These are phyloP conservation scores for Monopterus albus DNA, from an alignment of 2,113 vertebrate species.

Conservation along the genomic window DNA sequence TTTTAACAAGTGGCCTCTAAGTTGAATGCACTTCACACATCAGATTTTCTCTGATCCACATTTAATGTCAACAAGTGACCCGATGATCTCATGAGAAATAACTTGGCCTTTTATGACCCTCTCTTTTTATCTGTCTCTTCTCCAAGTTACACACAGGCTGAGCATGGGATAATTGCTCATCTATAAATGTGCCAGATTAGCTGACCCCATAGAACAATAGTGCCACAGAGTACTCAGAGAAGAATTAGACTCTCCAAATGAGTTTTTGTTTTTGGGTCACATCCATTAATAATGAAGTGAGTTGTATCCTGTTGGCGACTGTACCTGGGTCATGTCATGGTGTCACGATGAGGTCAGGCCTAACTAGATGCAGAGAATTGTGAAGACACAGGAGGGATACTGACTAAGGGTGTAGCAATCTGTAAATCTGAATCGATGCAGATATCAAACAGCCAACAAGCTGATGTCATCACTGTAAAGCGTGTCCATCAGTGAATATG, in stretches of 20 bases:
- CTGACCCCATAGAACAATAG: conserved; percentile 73
- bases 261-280: conserved; percentile 72
- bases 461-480: too few species aligned
- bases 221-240: conserved; percentile 46
- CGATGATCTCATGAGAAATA: conserved; percentile 54
- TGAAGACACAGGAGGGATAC: neutral
- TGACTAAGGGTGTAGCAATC: too few species aligned
- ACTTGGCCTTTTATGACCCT: conserved; percentile 49
- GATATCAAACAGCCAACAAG: too few species aligned
- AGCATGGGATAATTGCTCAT: conserved; percentile 69
- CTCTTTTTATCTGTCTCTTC: conserved; percentile 38
- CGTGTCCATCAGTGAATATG: too few species aligned
- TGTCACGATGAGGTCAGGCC: conserved; percentile 48
- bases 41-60: conserved; percentile 32
- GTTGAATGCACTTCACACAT: conserved; percentile 25
- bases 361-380: conserved; percentile 27
- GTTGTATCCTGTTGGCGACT: conserved; percentile 10
- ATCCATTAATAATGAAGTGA: conserved; percentile 55
- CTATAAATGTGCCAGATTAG: conserved; percentile 70
- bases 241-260: conserved; percentile 61
- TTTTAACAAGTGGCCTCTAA: conserved; percentile 16
- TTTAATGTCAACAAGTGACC: conserved; percentile 65
- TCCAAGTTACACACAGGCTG: conserved; percentile 45
- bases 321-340: conserved; percentile 19
- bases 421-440: too few species aligned